Base-by-base conservation (phyloP, 2,797 vertebrate genomes). In the Lepus oiostolus region DNA sequence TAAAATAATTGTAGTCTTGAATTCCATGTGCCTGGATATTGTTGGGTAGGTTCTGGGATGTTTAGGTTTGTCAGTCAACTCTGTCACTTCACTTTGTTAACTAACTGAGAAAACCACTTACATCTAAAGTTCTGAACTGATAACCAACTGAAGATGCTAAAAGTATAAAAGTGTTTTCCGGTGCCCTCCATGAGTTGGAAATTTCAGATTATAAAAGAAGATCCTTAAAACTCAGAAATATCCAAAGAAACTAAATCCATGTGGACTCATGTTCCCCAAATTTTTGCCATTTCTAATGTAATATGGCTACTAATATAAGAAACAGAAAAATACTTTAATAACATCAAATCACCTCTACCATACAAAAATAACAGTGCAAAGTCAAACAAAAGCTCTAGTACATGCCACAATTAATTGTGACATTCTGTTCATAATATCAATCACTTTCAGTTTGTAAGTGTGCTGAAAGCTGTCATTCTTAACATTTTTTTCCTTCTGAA, bases 171-270 rank as follows among this genome's bases (percentile, higher is more conserved):
- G 28, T 38, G 0, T 86, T 91, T 97, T 90, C 71, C 47, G 94
- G 7, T 60, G 90, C 54, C 63, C 82, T 90, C 79, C 76, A 80
- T 71, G 82, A 84, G 0, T 65, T 95, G 79, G 6, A 87, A 85
- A 96, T 96, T 97, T 96, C 77, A 91, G 54, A 91, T 92, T 97
- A 35, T 47, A 26, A 97, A 96, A 80, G 74, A 97, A 98, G 72
- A 94, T 80, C 65, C 96, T 90, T 95, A 90, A 91, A 96, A 83
- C 96, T 97, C 96, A 92, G 80, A 97, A 98, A 96, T 58, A 91
- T 47, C 28, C 58, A 96, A 97, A 95, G 74, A 96, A 96, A 97
- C 97, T 96, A 97, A 97, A 91, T 91, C 6, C 92, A 96, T 97
- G 60, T 86, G 2, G 38, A 76, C 14, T 89, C 2, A 26, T 1